A percentile compares a stretch with the other conserved stretches of the same genome.
Evolutionary conservation across 2,797 vertebrate species (phyloP).

Genomic region (Morelia viridis): DNA sequence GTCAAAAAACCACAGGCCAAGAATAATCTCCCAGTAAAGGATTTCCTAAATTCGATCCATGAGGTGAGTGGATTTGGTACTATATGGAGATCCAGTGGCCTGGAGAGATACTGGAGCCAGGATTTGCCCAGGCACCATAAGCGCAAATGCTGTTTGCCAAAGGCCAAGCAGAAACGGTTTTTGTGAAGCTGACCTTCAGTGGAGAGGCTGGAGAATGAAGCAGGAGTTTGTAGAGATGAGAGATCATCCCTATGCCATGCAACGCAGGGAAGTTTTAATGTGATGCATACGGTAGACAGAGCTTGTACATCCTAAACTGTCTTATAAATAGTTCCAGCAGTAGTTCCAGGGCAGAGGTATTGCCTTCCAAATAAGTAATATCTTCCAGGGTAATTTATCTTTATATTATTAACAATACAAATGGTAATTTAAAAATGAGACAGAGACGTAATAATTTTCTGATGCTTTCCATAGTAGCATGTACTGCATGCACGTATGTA

Average conservation of each 20-base stretch:
- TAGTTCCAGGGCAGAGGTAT: constrained; percentile 3
- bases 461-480: constrained; percentile 28
- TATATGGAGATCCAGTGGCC: not conserved
- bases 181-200: not conserved
- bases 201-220: not conserved
- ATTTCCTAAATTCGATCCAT: not conserved
- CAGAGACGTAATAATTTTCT: constrained; percentile 55
- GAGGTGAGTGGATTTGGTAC: not conserved
- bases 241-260: not conserved
- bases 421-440: constrained; percentile 49
- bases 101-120: not conserved
- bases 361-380: constrained; percentile 49
- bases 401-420: constrained; percentile 38
- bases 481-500: not conserved
- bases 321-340: not conserved
- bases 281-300: not conserved
- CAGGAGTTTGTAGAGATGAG: not conserved
- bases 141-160: not conserved
- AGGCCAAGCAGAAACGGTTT: not conserved
- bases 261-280: not conserved
- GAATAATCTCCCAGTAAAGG: not conserved
- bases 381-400: constrained; percentile 63
- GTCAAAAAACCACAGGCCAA: not conserved
- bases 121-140: not conserved
- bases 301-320: not conserved